These are phyloP conservation scores for Lepeophtheirus nordmannii DNA, from an alignment of 2,888 invertebrate genomes.

Conservation along the genomic window DNA sequence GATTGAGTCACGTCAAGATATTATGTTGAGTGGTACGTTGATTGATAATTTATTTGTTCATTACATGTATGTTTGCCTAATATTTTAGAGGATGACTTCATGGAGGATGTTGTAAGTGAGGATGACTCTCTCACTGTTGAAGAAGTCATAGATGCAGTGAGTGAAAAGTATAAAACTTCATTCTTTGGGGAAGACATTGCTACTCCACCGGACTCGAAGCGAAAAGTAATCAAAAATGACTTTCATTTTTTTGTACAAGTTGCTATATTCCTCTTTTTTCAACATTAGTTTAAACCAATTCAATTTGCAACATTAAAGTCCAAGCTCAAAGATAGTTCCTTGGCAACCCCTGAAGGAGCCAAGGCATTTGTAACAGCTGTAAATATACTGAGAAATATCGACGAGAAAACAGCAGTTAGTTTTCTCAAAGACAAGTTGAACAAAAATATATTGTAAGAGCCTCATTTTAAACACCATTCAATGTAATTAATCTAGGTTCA, in stretches of 20 bases:
- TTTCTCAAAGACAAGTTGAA: background rate
- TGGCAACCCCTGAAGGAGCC: background rate
- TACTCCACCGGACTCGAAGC: too few relatives aligned
- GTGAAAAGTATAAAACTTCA: too few relatives aligned
- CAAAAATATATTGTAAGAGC: background rate
- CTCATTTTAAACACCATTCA: background rate
- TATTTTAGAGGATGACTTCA: too few relatives aligned
- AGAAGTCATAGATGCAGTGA: too few relatives aligned
- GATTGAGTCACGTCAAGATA: background rate
- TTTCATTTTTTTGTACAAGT: background rate
- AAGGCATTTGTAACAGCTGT: background rate
- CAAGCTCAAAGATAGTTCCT: background rate
- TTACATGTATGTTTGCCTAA: too few relatives aligned
- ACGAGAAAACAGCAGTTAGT: background rate
- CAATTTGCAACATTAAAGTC: background rate
- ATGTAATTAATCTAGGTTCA: background rate
- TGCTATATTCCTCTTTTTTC: background rate
- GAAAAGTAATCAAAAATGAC: too few relatives aligned
- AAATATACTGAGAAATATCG: background rate
- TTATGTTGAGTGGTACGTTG: background rate
- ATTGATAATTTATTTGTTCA: background rate
- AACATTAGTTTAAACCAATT: background rate
- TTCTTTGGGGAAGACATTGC: too few relatives aligned
- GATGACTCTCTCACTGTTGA: too few relatives aligned
- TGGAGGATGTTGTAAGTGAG: too few relatives aligned